A percentile compares a stretch with the other conserved stretches of the same genome.
Evolutionary conservation across 2,888 invertebrate genomes (phyloP).

Genomic region (Trichopoda pennipes): DNA sequence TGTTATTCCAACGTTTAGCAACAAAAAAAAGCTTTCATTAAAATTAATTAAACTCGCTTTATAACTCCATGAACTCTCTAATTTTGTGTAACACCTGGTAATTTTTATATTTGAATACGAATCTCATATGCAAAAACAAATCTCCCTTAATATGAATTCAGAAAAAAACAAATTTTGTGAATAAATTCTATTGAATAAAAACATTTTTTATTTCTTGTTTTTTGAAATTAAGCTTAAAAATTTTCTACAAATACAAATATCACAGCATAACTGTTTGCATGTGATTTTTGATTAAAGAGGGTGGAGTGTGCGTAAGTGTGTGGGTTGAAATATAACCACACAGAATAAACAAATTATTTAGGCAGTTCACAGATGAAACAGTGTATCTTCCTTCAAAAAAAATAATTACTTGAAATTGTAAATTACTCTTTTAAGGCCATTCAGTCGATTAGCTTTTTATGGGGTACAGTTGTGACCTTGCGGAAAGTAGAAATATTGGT

Average conservation of each 20-base stretch:
- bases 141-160: slow-evolving; percentile 16
- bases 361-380: neutral
- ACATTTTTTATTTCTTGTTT: slow-evolving; percentile 16
- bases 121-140: neutral
- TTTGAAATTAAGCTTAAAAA: slow-evolving; percentile 49
- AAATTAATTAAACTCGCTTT: slow-evolving; percentile 38
- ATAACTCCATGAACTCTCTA: slow-evolving; percentile 37
- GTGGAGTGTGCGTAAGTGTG: neutral
- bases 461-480: too few species aligned
- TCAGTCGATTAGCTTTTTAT: too few species aligned
- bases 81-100: slow-evolving; percentile 38
- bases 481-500: too few species aligned
- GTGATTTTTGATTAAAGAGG: slow-evolving; percentile 6
- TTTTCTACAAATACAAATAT: slow-evolving; percentile 30
- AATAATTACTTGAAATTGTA: neutral
- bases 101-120: neutral
- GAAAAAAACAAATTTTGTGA: slow-evolving; percentile 27
- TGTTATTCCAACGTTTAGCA: neutral
- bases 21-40: slow-evolving; percentile 24
- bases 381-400: neutral
- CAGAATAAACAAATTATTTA: neutral
- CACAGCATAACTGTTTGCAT: slow-evolving; percentile 1
- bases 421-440: too few species aligned
- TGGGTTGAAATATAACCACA: slow-evolving; percentile 3
- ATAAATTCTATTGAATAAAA: slow-evolving; percentile 47